Conservation (phyloP, 2,888 invertebrate species). For the Xestia sexstrigata region DNA sequence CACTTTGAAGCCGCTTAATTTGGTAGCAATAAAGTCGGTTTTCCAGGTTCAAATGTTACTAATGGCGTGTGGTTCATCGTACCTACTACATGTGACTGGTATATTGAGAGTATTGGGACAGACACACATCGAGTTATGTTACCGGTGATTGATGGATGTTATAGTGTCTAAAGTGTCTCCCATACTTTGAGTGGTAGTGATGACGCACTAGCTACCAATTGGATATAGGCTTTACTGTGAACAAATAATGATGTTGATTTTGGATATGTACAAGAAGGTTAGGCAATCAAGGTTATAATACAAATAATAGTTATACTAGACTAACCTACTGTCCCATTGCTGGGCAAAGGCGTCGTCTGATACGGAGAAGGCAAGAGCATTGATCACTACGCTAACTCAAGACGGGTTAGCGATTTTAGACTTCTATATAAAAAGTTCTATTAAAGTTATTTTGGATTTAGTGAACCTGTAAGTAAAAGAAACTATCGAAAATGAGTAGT, state of each 20-base stretch:
- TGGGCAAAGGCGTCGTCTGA: too few relatives aligned
- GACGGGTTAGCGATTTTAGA: too few relatives aligned
- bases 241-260: conserved; percentile 23
- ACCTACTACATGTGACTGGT: conserved; percentile 7
- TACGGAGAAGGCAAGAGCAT: too few relatives aligned
- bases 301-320: too few relatives aligned
- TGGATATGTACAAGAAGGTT: background rate
- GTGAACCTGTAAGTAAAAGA: background rate
- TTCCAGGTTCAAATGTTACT: background rate
- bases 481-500: background rate
- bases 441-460: background rate
- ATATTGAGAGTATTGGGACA: conserved; percentile 51
- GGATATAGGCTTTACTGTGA: background rate
- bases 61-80: background rate
- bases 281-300: background rate
- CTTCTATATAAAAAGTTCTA: background rate
- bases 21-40: background rate
- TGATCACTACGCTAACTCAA: too few relatives aligned
- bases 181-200: background rate
- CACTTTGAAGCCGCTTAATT: background rate
- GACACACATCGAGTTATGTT: conserved; percentile 43
- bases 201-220: conserved; percentile 25
- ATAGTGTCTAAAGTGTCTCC: too few relatives aligned
- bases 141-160: conserved; percentile 43
- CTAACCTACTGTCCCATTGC: too few relatives aligned